phyloP scores from a whole-genome alignment of 2,797 vertebrate species.

The Chelon auratus region DNA sequence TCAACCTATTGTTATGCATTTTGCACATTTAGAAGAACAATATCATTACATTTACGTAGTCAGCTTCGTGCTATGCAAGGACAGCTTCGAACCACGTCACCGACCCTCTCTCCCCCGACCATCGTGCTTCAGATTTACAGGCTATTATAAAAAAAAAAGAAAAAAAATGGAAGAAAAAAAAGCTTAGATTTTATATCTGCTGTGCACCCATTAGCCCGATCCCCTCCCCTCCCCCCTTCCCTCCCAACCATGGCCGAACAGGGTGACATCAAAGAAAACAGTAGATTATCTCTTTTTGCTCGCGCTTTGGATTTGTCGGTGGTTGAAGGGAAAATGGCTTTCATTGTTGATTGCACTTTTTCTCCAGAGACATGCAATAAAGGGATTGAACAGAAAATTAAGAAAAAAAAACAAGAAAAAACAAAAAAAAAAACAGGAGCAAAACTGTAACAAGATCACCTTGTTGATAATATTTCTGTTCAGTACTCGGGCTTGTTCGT shows the following conservation, averaged over 20 bases:
- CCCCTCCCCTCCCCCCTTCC: slow-evolving; percentile 50
- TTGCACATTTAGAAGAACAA: slow-evolving; percentile 94
- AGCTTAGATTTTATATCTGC: slow-evolving; percentile 89
- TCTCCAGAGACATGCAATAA: slow-evolving; percentile 94
- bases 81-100: slow-evolving; percentile 91
- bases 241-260: slow-evolving; percentile 74
- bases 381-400: slow-evolving; percentile 57
- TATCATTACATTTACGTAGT: slow-evolving; percentile 92
- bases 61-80: slow-evolving; percentile 98
- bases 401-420: not conserved
- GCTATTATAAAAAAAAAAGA: slow-evolving; percentile 84
- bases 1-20: slow-evolving; percentile 94
- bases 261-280: slow-evolving; percentile 76
- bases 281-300: slow-evolving; percentile 70
- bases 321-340: slow-evolving; percentile 87
- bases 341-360: slow-evolving; percentile 92
- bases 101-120: slow-evolving; percentile 66
- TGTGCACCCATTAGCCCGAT: slow-evolving; percentile 85
- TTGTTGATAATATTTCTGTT: slow-evolving; percentile 46
- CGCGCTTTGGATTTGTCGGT: slow-evolving; percentile 84
- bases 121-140: slow-evolving; percentile 76
- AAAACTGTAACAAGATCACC: slow-evolving; percentile 63
- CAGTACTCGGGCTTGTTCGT: slow-evolving; percentile 49
- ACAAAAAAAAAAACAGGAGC: slow-evolving; percentile 37
- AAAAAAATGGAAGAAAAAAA: slow-evolving; percentile 72